Conservation (phyloP, 1,140 invertebrate genomes). For the Pentalonia nigronervosa region DNA sequence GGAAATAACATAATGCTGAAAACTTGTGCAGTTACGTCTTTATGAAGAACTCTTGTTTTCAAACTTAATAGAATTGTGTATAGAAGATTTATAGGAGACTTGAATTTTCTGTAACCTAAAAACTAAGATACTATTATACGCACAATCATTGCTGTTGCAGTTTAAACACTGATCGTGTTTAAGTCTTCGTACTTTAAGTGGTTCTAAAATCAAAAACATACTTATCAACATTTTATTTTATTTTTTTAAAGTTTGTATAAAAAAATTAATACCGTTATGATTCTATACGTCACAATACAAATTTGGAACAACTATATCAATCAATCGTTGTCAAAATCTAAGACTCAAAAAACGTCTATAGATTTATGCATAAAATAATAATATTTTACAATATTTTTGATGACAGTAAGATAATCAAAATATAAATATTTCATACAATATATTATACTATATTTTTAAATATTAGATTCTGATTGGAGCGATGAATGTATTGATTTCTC, state of each 20-base stretch:
- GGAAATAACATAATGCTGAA: slow-evolving; percentile 15
- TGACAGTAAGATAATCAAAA: background rate
- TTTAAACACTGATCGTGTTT: background rate
- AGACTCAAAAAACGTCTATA: background rate
- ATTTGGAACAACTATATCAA: slow-evolving; percentile 2
- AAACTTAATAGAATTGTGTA: slow-evolving; percentile 16
- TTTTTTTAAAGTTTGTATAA: background rate
- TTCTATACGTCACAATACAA: background rate
- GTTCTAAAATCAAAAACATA: background rate
- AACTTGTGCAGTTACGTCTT: slow-evolving; percentile 29
- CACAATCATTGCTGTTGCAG: background rate
- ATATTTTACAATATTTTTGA: background rate
- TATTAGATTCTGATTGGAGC: background rate
- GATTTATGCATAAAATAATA: background rate
- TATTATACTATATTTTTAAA: background rate
- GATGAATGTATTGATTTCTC: background rate
- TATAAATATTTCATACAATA: background rate
- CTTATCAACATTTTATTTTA: background rate
- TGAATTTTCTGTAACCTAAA: background rate
- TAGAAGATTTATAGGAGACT: background rate
- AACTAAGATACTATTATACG: slow-evolving; percentile 3
- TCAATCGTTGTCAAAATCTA: slow-evolving; percentile 1
- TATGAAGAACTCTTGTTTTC: slow-evolving; percentile 15
- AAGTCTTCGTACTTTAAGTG: background rate
- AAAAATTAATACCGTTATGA: background rate